A percentile compares a stretch with the other conserved stretches of the same genome.
Conservation (phyloP, 2,888 invertebrate genomes). For the Synergus umbraculus region DNA sequence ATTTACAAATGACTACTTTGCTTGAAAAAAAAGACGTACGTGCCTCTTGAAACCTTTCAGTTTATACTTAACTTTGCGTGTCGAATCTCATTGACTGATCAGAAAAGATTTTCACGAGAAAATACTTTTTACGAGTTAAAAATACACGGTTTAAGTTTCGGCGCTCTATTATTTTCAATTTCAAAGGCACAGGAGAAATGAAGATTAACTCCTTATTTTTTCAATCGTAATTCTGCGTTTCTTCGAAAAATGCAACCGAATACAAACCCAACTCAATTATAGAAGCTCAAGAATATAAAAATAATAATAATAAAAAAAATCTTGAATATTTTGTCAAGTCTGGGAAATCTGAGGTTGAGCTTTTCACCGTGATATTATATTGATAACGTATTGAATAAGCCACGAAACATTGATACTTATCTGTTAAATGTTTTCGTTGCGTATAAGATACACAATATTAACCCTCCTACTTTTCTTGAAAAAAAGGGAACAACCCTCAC, state of each 20-base stretch:
- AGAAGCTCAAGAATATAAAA: no score
- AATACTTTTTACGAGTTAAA: conserved; percentile 12
- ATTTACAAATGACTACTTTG: not conserved
- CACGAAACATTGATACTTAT: conserved; percentile 20
- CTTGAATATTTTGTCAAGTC: not conserved
- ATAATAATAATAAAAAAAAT: not conserved
- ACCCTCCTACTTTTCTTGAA: not conserved
- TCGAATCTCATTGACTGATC: not conserved
- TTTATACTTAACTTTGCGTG: conserved; percentile 1
- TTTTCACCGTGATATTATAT: conserved; percentile 13
- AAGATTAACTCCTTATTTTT: not conserved
- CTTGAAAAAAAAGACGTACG: not conserved
- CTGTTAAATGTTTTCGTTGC: conserved; percentile 12
- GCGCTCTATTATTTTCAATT: conserved; percentile 4
- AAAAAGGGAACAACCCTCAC: conserved; percentile 7
- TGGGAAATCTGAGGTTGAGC: not conserved
- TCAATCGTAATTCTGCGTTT: not conserved
- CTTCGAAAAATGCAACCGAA: not conserved
- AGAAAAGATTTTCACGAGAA: not conserved
- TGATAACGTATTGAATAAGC: conserved; percentile 35
- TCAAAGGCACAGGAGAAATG: not conserved
- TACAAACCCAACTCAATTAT: not conserved
- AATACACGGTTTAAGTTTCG: not conserved
- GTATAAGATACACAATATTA: conserved; percentile 11
- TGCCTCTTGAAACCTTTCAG: not conserved